These are phyloP conservation scores for Philereme transversata DNA, from an alignment of 2,888 invertebrate species.

Conservation along the genomic window DNA sequence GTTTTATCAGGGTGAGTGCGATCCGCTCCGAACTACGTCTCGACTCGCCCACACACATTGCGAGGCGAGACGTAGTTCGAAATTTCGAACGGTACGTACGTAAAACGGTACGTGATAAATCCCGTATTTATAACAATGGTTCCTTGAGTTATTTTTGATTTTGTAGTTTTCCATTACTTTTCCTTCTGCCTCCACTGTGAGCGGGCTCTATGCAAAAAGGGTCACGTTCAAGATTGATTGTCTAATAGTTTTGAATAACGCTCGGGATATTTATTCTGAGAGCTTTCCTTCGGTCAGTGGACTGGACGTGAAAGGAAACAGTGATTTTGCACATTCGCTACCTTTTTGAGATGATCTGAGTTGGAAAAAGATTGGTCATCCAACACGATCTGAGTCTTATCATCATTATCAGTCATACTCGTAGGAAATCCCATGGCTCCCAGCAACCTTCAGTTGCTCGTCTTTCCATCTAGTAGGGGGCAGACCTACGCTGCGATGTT, in stretches of 20 bases:
- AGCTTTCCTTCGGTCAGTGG: constrained; percentile 52
- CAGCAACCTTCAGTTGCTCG: too few relatives aligned
- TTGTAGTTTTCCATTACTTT: not conserved
- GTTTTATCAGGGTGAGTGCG: too few relatives aligned
- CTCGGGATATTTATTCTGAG: constrained; percentile 49
- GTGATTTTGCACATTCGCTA: constrained; percentile 25
- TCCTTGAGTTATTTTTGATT: not conserved
- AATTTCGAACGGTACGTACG: too few relatives aligned
- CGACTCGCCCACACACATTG: too few relatives aligned
- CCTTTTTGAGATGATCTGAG: constrained; percentile 12
- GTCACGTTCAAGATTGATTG: constrained; percentile 78
- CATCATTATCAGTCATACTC: too few relatives aligned
- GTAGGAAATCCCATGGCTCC: too few relatives aligned
- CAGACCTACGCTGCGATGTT: too few relatives aligned
- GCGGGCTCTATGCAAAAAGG: constrained; percentile 68
- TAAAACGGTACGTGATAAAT: too few relatives aligned
- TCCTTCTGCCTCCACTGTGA: constrained; percentile 21
- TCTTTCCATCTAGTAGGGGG: too few relatives aligned
- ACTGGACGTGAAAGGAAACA: constrained; percentile 16
- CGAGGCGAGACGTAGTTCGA: too few relatives aligned
- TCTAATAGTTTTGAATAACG: constrained; percentile 71
- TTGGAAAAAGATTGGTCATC: not conserved
- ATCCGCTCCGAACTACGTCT: too few relatives aligned
- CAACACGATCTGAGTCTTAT: not conserved
- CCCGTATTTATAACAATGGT: too few relatives aligned